Evolutionary conservation across 2,888 invertebrate species (phyloP).

Genomic region (Perizoma affinitatum): DNA sequence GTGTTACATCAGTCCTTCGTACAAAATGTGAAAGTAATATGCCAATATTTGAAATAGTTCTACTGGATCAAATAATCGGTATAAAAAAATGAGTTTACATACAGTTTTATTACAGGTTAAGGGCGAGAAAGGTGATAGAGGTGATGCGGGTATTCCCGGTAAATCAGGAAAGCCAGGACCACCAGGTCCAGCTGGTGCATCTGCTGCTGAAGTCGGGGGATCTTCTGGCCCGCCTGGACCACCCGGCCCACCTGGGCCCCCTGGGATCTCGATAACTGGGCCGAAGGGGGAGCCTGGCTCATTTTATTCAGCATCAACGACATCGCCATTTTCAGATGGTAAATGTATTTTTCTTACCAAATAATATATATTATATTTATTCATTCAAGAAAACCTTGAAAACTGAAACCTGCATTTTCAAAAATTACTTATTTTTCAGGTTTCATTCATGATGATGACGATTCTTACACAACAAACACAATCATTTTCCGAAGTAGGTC

Average conservation of each 20-base stretch:
- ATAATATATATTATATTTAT: too few relatives aligned
- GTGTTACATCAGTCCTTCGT: too few relatives aligned
- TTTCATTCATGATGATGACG: conserved; percentile 54
- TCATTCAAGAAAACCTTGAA: too few relatives aligned
- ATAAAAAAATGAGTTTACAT: neutral
- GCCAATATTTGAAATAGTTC: too few relatives aligned
- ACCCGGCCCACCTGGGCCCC: conserved; percentile 57
- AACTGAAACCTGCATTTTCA: neutral
- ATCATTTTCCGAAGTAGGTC: conserved; percentile 60
- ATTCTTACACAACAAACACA: conserved; percentile 56
- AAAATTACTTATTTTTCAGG: conserved; percentile 33
- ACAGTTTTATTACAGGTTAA: conserved; percentile 49
- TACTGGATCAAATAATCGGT: too few relatives aligned
- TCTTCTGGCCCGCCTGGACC: conserved; percentile 51
- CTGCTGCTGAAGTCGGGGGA: conserved; percentile 20
- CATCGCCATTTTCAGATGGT: conserved; percentile 9
- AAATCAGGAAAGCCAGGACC: conserved; percentile 51
- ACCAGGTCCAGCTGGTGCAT: conserved; percentile 44
- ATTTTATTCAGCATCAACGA: conserved; percentile 1
- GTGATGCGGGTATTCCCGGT: conserved; percentile 55
- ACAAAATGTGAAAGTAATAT: too few relatives aligned
- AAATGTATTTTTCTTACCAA: neutral
- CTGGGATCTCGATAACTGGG: conserved; percentile 60
- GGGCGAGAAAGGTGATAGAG: conserved; percentile 65
- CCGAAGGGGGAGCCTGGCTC: conserved; percentile 63